Conservation (phyloP, 2,888 invertebrate species). For the Elaeidobius kamerunicus region DNA sequence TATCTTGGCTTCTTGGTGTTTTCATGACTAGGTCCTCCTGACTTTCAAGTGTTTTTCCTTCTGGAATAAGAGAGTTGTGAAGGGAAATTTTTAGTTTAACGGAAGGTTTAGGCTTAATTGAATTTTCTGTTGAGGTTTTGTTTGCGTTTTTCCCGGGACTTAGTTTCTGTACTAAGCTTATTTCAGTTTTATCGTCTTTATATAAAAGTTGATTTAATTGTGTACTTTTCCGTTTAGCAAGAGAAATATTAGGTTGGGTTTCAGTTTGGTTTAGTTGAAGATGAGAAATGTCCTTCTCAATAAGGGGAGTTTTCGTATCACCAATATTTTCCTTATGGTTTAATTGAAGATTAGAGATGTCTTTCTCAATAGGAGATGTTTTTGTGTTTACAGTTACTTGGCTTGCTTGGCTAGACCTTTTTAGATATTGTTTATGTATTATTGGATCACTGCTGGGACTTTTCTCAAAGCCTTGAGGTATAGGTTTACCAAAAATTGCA, state of each 20-base stretch:
- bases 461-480: conserved; percentile 19
- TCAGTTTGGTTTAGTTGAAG: too few relatives aligned
- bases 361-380: too few relatives aligned
- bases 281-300: too few relatives aligned
- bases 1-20: conserved; percentile 24
- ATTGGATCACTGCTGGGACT: too few relatives aligned
- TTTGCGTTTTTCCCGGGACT: conserved; percentile 4
- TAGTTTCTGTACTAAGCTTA: conserved; percentile 25
- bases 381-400: too few relatives aligned
- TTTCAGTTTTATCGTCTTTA: conserved; percentile 30
- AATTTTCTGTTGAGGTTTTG: neutral
- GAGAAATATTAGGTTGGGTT: too few relatives aligned
- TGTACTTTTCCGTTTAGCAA: conserved; percentile 8
- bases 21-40: conserved; percentile 8
- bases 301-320: too few relatives aligned
- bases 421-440: neutral
- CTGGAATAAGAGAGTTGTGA: conserved; percentile 24
- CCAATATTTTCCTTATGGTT: too few relatives aligned
- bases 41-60: conserved; percentile 1
- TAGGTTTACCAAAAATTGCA: conserved; percentile 22
- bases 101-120: conserved; percentile 11
- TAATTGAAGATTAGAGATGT: too few relatives aligned
- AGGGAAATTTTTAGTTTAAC: conserved; percentile 25
- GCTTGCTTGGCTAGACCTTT: neutral
- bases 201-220: conserved; percentile 26